phyloP scores from a whole-genome alignment of 2,888 invertebrate genomes.

The Platynereis dumerilii region DNA sequence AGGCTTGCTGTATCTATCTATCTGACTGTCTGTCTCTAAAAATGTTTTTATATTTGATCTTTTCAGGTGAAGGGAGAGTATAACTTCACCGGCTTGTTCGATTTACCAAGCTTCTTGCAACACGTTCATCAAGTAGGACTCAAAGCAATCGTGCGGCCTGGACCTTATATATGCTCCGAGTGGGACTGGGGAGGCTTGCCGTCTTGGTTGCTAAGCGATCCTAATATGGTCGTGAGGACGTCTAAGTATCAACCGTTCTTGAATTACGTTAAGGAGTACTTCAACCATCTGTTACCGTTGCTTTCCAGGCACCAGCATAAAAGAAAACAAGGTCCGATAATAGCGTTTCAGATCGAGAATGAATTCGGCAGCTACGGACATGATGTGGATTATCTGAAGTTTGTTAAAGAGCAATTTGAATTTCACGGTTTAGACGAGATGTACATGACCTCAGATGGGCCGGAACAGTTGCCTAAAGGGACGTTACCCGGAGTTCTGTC shows the following conservation, averaged over 20 bases:
- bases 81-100: conserved; percentile 20
- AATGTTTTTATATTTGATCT: background rate
- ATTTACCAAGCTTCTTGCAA: conserved; percentile 34
- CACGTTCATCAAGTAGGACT: conserved; percentile 35
- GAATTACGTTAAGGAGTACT: conserved; percentile 56
- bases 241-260: conserved; percentile 49
- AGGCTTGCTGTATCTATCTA: too few species aligned
- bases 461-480: conserved; percentile 21
- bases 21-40: too few species aligned
- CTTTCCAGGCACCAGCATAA: conserved; percentile 46
- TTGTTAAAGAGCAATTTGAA: conserved; percentile 16
- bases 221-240: conserved; percentile 63
- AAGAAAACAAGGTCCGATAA: conserved; percentile 33
- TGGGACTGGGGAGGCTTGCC: conserved; percentile 41
- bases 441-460: conserved; percentile 36
- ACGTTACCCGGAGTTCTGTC: conserved; percentile 28
- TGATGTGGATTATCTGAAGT: conserved; percentile 28
- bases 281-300: conserved; percentile 55
- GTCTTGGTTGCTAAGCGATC: conserved; percentile 64
- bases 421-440: conserved; percentile 32
- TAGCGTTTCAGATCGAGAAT: conserved; percentile 39
- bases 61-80: conserved; percentile 6
- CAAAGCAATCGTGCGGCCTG: conserved; percentile 39
- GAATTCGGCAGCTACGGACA: conserved; percentile 36
- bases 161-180: conserved; percentile 41